A percentile compares a stretch with the other conserved stretches of the same genome.
phyloP scores from a whole-genome alignment of 2,113 vertebrate genomes.

The Lonchura striata region DNA sequence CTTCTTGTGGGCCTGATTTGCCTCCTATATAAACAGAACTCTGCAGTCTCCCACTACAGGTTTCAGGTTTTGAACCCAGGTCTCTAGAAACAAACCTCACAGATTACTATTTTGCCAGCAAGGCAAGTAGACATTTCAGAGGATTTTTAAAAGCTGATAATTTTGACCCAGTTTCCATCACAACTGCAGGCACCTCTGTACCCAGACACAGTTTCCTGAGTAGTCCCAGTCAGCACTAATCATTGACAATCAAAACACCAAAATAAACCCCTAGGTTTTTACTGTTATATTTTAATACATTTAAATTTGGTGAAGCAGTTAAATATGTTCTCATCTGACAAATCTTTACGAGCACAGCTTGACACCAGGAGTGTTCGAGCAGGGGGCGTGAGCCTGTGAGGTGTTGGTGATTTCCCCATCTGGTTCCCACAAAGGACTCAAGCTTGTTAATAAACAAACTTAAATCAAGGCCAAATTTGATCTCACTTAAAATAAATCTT shows the following conservation, averaged over 20 bases:
- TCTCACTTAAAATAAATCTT: not conserved
- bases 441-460: not conserved
- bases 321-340: not conserved
- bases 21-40: not conserved
- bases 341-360: not conserved
- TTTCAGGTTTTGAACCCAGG: not conserved
- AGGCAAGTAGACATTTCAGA: not conserved
- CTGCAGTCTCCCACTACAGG: not conserved
- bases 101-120: not conserved
- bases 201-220: not conserved
- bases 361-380: not conserved
- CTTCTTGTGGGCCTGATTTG: not conserved
- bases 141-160: not conserved
- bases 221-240: not conserved
- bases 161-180: not conserved
- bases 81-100: not conserved
- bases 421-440: not conserved
- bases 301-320: not conserved
- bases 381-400: accelerated
- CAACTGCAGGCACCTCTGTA: accelerated
- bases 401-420: not conserved
- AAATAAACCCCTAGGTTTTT: not conserved
- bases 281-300: not conserved
- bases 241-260: not conserved
- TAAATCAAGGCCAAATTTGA: not conserved